Base-by-base conservation (phyloP, 1,140 invertebrate species). In the Euschistus heros region DNA sequence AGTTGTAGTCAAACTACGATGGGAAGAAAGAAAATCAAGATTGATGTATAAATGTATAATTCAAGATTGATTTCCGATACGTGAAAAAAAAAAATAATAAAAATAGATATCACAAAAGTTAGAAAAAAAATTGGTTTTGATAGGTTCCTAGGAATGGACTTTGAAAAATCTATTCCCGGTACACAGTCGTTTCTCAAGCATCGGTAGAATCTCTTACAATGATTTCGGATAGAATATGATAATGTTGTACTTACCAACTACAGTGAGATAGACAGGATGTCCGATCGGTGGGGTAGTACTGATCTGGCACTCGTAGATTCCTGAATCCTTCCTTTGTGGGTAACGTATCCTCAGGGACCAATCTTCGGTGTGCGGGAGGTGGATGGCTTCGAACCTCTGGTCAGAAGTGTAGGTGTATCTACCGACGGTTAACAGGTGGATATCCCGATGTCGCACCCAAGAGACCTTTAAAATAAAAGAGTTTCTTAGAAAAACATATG, bases 391-490 rank as follows among this genome's bases (percentile, higher is more conserved):
- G 73, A 89, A 89, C 30, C 88, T 80, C 72, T 89, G 88, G 75
- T 93, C 90, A 18, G 86, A 89, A 5, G 89, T 92, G 74, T 92
- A 92, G 0, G 89, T 92, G 73, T 91, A 91, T 8, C 85, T 78
- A 0, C 89, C 89, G 8, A 91, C 89, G 0, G 90, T 92, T 63
- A 93, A 76, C 63, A 93, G 76, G 74, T 92, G 89, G 66, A 91
- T 91, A 71, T 92, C 90, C 62, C 88, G 79, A 75, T 92, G 87
- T 46, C 91, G 80, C 4, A 93, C 86, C 90, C 90, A 93, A 15
- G 89, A 91, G n/a, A 92, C 88, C 88, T 92, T 70, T 2, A 75
- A 73, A 54, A 55, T 18, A 44, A 44, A 44, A 17, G 8, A 44
- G 17, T 44, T 10, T 17, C 17, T 17, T 44, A 44, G 42, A 44